These are phyloP conservation scores for Cercopithecus hamlyni DNA, from an alignment of 2,797 vertebrate genomes.

Conservation along the genomic window DNA sequence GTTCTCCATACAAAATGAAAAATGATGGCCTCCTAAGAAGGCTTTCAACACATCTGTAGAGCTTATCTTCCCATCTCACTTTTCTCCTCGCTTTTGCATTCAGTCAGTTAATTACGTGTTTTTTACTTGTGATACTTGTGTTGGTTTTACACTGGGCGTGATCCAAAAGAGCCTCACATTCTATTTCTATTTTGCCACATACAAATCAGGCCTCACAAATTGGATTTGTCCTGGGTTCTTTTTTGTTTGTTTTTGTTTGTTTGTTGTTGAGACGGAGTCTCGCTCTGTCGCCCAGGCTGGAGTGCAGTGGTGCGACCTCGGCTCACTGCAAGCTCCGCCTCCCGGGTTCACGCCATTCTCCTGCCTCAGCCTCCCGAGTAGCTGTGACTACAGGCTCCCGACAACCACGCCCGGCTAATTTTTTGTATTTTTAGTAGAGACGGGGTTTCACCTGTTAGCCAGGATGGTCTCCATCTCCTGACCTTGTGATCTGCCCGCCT, in stretches of 20 bases:
- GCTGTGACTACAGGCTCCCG: too few relatives aligned
- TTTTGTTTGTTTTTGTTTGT: too few relatives aligned
- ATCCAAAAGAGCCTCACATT: not conserved
- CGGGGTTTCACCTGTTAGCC: too few relatives aligned
- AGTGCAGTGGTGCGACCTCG: fast-evolving
- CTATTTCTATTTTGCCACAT: not conserved
- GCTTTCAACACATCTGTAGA: not conserved
- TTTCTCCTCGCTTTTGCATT: not conserved
- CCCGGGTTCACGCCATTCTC: too few relatives aligned
- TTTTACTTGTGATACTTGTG: not conserved
- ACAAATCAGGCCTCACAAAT: not conserved
- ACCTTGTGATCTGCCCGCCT: too few relatives aligned
- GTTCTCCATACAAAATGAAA: not conserved
- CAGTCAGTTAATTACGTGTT: not conserved
- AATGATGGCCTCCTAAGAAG: not conserved
- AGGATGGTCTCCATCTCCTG: too few relatives aligned
- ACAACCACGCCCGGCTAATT: too few relatives aligned
- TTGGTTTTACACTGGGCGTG: not conserved
- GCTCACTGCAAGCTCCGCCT: too few relatives aligned
- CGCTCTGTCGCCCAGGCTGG: too few relatives aligned
- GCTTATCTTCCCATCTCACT: not conserved
- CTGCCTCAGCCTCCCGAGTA: too few relatives aligned
- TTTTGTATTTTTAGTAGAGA: too few relatives aligned
- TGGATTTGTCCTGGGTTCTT: not conserved
- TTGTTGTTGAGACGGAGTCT: not conserved